Base-by-base conservation (phyloP, 2,113 vertebrate genomes). In the Phodopus roborovskii region DNA sequence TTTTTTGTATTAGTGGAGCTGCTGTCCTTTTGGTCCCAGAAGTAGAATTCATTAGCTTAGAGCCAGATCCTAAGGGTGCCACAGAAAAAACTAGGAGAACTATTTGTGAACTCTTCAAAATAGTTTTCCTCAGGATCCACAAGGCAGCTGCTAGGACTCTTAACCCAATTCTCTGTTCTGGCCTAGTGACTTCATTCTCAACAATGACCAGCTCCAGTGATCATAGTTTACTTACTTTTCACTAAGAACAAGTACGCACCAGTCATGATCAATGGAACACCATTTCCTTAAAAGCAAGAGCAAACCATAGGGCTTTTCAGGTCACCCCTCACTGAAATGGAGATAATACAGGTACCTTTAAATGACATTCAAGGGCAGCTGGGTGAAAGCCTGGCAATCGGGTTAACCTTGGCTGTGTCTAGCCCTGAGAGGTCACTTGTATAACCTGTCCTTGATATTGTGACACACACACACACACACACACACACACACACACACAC, bases 1-100 rank as follows among this genome's bases (percentile, higher is more conserved):
- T n/a, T 96, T 96, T 81, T 96, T 94, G n/a, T 88, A 60, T 19
- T 73, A 91, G 87, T 8, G 17, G 90, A 93, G 83, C 79, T 82
- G 89, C 89, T 92, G 79, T 88, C 75, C 66, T 74, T 79, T 85
- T 82, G 79, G 71, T 92, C n/a, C 10, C 24, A 7, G 70, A 66
- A 90, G 84, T 30, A 62, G 50, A 96, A 68, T 3, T 79, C 36
- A 68, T 84, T 48, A 50, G 24, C 64, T 74, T 8, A 39, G 6
- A 92, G 39, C 30, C 64, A 66, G 48, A 79, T 64, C 22, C 45
- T 48, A 90, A 92, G 71, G 66, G 68, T 68, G 26, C 5, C 13
- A 73, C 50, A 70, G 62, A 79, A 73, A 66, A 58, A 90, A 94
- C 78, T 0, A 82, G 88, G 45, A 94, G 86, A 89, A 50, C 7